Percentiles rank a stretch among this genome's conserved stretches.
Evolutionary conservation across 2,113 vertebrate species (phyloP).

Genomic region (Theristicus caerulescens): DNA sequence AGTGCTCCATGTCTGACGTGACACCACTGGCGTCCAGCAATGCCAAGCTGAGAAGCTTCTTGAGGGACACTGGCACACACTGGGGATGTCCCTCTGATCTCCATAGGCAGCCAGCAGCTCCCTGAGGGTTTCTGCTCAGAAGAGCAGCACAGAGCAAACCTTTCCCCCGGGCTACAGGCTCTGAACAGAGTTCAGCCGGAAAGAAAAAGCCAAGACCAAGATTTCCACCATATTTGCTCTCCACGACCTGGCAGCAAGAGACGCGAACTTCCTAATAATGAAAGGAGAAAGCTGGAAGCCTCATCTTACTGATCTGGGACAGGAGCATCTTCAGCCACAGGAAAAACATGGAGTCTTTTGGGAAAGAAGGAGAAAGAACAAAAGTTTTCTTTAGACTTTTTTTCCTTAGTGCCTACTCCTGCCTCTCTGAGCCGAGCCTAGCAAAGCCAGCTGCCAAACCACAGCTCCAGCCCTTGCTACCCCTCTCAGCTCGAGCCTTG

Average conservation of each 20-base stretch:
- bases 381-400: neutral
- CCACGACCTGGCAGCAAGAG: neutral
- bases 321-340: neutral
- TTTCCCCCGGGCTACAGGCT: neutral
- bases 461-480: neutral
- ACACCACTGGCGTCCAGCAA: neutral
- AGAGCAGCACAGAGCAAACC: neutral
- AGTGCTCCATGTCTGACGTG: accelerated
- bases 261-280: neutral
- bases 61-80: neutral
- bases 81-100: neutral
- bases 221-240: neutral
- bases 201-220: neutral
- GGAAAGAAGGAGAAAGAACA: neutral
- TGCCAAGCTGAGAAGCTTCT: neutral
- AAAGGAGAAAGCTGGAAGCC: neutral
- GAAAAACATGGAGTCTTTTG: neutral
- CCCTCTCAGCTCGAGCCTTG: neutral
- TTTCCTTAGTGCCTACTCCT: neutral
- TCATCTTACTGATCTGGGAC: neutral
- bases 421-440: neutral
- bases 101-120: neutral
- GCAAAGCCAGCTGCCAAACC: neutral
- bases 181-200: neutral
- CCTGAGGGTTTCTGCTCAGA: neutral